Percentiles rank a stretch among this genome's conserved stretches.
Conservation (phyloP, 2,797 vertebrate genomes). For the Aselliscus stoliczkanus region DNA sequence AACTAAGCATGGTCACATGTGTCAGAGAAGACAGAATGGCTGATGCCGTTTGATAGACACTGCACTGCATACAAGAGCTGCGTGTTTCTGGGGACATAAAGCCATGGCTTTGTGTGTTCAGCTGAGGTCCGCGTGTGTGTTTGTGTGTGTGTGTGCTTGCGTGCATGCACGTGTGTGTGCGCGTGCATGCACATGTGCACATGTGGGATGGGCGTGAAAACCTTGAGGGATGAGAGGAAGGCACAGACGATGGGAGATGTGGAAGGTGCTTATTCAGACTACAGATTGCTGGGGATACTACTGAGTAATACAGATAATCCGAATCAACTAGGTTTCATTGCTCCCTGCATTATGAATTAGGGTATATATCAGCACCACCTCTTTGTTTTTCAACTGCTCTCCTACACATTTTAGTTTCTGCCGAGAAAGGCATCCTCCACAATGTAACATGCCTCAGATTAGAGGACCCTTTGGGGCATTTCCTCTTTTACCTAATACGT, state of each 20-base stretch:
- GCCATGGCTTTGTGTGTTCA: background rate
- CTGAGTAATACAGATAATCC: background rate
- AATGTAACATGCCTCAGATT: background rate
- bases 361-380: background rate
- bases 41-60: background rate
- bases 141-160: rapidly evolving
- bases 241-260: background rate
- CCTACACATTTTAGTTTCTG: background rate
- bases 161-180: rapidly evolving
- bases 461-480: background rate
- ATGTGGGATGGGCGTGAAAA: background rate
- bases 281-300: background rate
- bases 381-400: background rate
- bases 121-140: background rate
- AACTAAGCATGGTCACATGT: background rate
- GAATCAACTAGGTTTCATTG: background rate
- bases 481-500: background rate
- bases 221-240: background rate
- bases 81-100: background rate
- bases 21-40: background rate
- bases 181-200: no score
- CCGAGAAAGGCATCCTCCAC: background rate
- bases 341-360: background rate
- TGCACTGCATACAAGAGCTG: background rate
- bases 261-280: background rate